These are phyloP conservation scores for Esox niger DNA, from an alignment of 2,113 vertebrate genomes.

Conservation along the genomic window DNA sequence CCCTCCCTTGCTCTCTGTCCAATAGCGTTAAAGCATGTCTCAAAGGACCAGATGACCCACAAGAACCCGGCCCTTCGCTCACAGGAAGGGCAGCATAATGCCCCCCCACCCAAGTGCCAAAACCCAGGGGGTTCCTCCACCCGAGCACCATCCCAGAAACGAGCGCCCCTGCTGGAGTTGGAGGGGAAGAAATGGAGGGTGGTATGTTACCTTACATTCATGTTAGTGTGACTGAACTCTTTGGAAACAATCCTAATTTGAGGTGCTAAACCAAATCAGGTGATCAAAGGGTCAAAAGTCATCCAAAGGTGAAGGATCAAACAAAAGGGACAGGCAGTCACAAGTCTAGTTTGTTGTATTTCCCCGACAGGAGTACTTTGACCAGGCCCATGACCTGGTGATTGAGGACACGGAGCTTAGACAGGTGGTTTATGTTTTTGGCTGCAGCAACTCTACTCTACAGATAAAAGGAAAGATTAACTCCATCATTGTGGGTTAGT, in stretches of 20 bases:
- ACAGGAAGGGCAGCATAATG: constrained; percentile 59
- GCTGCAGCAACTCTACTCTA: constrained; percentile 86
- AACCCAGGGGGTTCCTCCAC: constrained; percentile 52
- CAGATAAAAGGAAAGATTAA: constrained; percentile 97
- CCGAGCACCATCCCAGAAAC: constrained; percentile 66
- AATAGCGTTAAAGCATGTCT: constrained; percentile 88
- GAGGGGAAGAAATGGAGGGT: constrained; percentile 99
- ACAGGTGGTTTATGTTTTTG: constrained; percentile 93
- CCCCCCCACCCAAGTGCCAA: constrained; percentile 74
- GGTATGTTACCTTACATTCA: constrained; percentile 69
- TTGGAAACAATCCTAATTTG: too few species aligned
- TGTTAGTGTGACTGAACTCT: too few species aligned
- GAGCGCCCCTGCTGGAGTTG: constrained; percentile 81
- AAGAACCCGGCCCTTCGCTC: constrained; percentile 86
- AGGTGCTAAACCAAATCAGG: background rate
- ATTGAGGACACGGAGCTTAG: constrained; percentile 91
- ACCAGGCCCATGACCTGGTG: constrained; percentile 84
- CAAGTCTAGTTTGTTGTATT: background rate
- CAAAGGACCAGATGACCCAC: constrained; percentile 87
- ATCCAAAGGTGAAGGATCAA: background rate
- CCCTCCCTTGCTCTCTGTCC: background rate
- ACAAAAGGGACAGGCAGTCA: background rate
- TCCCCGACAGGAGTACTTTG: constrained; percentile 87
- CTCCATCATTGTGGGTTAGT: constrained; percentile 93
- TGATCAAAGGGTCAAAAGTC: background rate